Evolutionary conservation across 1,140 invertebrate genomes (phyloP).

Genomic region (Adoxophyes honmai): DNA sequence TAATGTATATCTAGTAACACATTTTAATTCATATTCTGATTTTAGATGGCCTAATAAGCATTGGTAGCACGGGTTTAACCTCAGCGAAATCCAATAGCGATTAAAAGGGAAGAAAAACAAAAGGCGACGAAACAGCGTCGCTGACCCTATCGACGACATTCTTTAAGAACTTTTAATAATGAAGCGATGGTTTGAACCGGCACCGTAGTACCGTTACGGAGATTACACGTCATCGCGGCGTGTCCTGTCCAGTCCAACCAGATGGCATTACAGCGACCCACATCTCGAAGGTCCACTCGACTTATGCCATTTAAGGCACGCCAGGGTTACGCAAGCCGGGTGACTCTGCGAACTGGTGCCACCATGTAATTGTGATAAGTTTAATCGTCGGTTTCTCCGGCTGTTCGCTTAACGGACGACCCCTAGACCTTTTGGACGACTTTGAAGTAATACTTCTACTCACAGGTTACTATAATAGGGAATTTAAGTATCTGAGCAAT

Average conservation of each 20-base stretch:
- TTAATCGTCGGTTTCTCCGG: neutral
- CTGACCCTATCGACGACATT: conserved; percentile 11
- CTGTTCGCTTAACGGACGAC: no score
- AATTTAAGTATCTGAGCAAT: no score
- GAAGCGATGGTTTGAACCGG: neutral
- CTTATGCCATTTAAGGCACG: conserved; percentile 51
- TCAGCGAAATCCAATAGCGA: no score
- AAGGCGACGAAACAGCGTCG: neutral
- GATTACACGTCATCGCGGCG: conserved; percentile 37
- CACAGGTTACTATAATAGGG: no score
- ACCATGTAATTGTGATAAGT: conserved; percentile 6
- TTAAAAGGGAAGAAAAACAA: neutral
- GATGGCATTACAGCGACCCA: conserved; percentile 67
- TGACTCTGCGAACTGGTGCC: conserved; percentile 27
- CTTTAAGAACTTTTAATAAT: conserved; percentile 6
- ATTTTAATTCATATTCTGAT: no score
- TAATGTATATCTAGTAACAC: no score
- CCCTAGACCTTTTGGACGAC: no score
- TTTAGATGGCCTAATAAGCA: no score
- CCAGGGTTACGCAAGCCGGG: conserved; percentile 55
- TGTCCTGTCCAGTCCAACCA: conserved; percentile 51
- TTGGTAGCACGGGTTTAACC: no score
- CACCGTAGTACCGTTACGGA: conserved; percentile 32
- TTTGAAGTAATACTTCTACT: no score
- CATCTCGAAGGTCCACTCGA: conserved; percentile 56